phyloP scores from a whole-genome alignment of 1,140 invertebrate genomes.

The Lutraria rhynchaena region DNA sequence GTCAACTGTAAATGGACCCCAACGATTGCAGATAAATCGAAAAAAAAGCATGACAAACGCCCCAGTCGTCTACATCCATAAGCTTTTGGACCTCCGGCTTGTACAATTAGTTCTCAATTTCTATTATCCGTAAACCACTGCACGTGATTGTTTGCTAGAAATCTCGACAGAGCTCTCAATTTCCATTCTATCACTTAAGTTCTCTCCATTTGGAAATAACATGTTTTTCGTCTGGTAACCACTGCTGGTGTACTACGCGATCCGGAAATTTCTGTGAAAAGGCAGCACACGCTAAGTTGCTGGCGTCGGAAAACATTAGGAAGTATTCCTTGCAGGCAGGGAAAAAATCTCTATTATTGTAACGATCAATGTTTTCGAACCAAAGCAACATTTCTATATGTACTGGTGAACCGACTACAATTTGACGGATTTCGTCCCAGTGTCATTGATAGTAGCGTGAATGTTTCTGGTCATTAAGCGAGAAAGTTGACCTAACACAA shows the following conservation, averaged over 20 bases:
- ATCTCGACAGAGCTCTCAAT: background rate
- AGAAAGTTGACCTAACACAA: background rate
- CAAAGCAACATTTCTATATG: background rate
- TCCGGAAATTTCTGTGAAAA: background rate
- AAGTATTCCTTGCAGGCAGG: background rate
- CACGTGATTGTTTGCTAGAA: background rate
- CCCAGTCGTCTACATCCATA: slow-evolving; percentile 42
- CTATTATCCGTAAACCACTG: slow-evolving; percentile 36
- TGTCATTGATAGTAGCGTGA: background rate
- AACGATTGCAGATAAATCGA: background rate
- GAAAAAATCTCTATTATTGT: background rate
- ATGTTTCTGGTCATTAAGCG: slow-evolving; percentile 13
- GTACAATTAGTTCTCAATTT: background rate
- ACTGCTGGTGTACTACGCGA: background rate
- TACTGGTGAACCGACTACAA: background rate
- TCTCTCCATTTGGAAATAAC: slow-evolving; percentile 14
- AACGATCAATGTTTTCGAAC: background rate
- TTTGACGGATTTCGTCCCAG: background rate
- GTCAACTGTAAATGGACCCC: slow-evolving; percentile 29
- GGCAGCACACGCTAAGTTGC: background rate
- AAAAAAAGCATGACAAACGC: slow-evolving; percentile 11
- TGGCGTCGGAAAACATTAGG: slow-evolving; percentile 23
- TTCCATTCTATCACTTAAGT: background rate
- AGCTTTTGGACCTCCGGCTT: background rate
- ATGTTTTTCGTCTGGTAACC: background rate